These are phyloP conservation scores for Dolichotis patagonum DNA, from an alignment of 2,113 vertebrate genomes.

Conservation along the genomic window DNA sequence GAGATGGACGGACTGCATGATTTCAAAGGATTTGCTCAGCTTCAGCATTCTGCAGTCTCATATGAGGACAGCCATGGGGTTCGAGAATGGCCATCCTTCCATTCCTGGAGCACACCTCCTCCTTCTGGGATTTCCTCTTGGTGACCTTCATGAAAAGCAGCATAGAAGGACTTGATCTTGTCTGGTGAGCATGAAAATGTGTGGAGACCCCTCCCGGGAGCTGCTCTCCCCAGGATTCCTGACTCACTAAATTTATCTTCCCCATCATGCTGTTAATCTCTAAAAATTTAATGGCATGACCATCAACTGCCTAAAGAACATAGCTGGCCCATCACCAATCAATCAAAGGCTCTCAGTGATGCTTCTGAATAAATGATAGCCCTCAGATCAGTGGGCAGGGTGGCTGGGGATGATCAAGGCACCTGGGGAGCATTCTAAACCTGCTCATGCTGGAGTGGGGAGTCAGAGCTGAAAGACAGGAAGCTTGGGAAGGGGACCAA, in stretches of 20 bases:
- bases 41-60: not conserved
- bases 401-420: not conserved
- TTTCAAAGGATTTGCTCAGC: not conserved
- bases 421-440: not conserved
- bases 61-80: not conserved
- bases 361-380: conserved; percentile 43
- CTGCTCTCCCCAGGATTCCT: not conserved
- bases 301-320: conserved; percentile 44
- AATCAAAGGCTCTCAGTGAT: conserved; percentile 36
- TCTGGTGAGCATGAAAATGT: not conserved
- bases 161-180: not conserved
- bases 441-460: not conserved
- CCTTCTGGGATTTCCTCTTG: not conserved
- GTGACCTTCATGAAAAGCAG: not conserved
- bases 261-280: conserved; percentile 60
- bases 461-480: not conserved
- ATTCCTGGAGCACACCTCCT: not conserved
- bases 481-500: not conserved
- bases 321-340: conserved; percentile 45
- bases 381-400: not conserved
- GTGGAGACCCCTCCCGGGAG: not conserved
- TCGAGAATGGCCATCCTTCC: too few species aligned
- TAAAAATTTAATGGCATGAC: conserved; percentile 1
- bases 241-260: conserved; percentile 48
- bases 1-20: not conserved